Evolutionary conservation across 2,113 vertebrate species (phyloP), one percentile per base, ranked within the genome.

Genomic region (Bubalus kerabau): DNA sequence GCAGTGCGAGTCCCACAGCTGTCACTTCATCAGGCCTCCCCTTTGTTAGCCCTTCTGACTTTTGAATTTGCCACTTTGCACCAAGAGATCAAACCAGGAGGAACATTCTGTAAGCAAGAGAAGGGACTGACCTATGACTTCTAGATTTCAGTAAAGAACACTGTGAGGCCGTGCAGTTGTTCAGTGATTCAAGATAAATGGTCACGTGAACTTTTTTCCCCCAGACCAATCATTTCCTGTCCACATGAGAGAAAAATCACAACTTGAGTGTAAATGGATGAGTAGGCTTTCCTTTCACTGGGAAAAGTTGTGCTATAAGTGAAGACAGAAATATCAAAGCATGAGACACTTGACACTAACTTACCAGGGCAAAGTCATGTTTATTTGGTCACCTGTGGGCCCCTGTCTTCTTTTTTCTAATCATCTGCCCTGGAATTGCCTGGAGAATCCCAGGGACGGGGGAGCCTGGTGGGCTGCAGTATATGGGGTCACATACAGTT

Each of bases 11-110:
- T 67, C 14, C 94, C 81, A 82, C 12, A 64, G 64, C 82, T 95
- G 43, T 78, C 85, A 50, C 36, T 30, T 94, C 56, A 62, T 4
- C 26, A 8, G 13, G 7, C 74, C 81, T 96, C 9, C 6, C 50
- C 48, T 94, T 97, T 95, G 26, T 71, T 96, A 94, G 64, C 52
- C 43, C 9, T 97, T 98, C 93, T 12, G 46, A 56, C 52, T 94
- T 97, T 43, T 16, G 52, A 95, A 84, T 96, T 97, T 19, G 3
- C 76, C 74, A 83, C 57, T 97, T 98, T 95, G 90, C 60, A 95
- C 62, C 23, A 40, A 60, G 74, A 89, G 54, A 96, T 95, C 82
- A 94, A 97, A 97, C 7, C n/a, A 40, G 10, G 36, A 3, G 2
- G 21, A 28, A 88, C 48, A 71, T 97, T 98, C 52, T 93, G 19